Evolutionary conservation across 2,113 vertebrate genomes (phyloP), one percentile per base, ranked within the genome.

Genomic region (Eulemur macaco): DNA sequence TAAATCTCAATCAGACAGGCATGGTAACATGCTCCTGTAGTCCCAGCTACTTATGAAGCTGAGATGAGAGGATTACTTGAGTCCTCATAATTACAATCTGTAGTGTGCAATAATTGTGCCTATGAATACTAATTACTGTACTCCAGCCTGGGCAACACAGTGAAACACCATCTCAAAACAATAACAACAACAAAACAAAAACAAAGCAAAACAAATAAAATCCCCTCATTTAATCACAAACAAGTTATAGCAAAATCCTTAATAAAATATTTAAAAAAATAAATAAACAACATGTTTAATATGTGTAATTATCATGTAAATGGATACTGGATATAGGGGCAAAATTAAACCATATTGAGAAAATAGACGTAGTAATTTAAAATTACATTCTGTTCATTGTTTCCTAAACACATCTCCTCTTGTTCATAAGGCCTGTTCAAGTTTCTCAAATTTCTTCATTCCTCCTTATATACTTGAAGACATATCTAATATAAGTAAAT

Each of bases 261-360:
- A 63, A 87, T 60, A 93, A 86, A 89, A 80, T 25, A 39, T n/a
- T 52, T 54, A 71, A 90, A 71, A 78, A 78, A 96, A 50, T 58
- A 88, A 82, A 27, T 29, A 60, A 66, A 10, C 11, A 25, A 20
- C 37, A 34, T 86, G 14, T 47, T 88, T 74, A 63, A 37, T 63
- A 34, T 86, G 14, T 54, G 84, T 74, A 63, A 27, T 54, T 42
- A 15, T 6, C 50, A 2, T 77, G 12, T 81, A 81, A 23, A 47
- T 52, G 6, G 3, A 68, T 58, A 66, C 29, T 87, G 47, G 2
- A 11, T 52, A 12, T 10, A 76, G 42, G 13, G 37, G 2, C 5
- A 81, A 86, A 78, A 66, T 52, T 76, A 12, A 78, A 66, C 29
- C 39, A 21, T 64, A 34, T 50, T 82, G 56, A 20, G 21, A 92